Evolutionary conservation across 2,113 vertebrate genomes (phyloP).

Genomic region (Coptodon rendalli): DNA sequence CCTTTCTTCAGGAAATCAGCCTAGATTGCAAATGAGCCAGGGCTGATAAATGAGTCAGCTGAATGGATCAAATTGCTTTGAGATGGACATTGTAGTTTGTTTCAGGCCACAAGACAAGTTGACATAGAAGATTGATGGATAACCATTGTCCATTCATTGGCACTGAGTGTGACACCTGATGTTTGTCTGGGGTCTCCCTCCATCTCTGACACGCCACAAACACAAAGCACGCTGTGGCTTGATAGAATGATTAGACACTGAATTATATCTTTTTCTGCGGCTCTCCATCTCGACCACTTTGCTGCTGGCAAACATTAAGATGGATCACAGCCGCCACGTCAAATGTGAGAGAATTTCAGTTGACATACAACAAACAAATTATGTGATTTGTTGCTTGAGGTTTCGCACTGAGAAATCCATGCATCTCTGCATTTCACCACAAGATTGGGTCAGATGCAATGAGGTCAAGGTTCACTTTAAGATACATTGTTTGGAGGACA

Average conservation of each 20-base stretch:
- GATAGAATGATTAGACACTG: constrained; percentile 61
- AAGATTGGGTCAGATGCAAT: not conserved
- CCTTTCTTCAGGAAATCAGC: constrained; percentile 18
- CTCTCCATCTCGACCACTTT: constrained; percentile 46
- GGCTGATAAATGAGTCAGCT: constrained; percentile 67
- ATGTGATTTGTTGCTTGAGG: constrained; percentile 6
- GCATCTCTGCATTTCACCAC: not conserved
- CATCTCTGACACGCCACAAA: constrained; percentile 41
- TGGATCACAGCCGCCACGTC: constrained; percentile 28
- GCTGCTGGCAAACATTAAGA: constrained; percentile 38
- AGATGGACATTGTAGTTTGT: constrained; percentile 70
- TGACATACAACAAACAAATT: not conserved
- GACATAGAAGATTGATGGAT: constrained; percentile 73
- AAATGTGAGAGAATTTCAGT: not conserved
- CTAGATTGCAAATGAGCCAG: constrained; percentile 63
- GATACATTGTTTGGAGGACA: not conserved
- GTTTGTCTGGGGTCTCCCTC: constrained; percentile 54
- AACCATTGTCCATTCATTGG: constrained; percentile 71
- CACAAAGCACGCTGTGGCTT: constrained; percentile 16
- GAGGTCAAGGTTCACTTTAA: not conserved
- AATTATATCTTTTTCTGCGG: constrained; percentile 62
- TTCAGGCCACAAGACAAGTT: constrained; percentile 52
- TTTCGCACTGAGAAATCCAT: not conserved
- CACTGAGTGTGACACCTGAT: constrained; percentile 57
- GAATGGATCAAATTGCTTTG: constrained; percentile 66